phyloP scores from a whole-genome alignment of 2,113 vertebrate species.

The Polypterus senegalus region DNA sequence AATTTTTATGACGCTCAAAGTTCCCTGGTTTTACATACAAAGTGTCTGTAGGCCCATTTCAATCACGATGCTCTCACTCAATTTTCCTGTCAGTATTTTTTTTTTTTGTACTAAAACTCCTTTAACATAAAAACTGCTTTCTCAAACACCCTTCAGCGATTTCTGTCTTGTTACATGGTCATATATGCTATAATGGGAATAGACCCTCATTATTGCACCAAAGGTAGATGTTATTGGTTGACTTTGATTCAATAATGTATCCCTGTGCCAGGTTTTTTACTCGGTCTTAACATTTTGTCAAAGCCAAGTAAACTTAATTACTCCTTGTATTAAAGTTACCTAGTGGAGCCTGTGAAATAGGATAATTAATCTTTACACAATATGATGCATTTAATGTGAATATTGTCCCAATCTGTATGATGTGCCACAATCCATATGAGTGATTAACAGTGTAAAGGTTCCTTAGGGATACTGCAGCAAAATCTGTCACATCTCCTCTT shows the following conservation, averaged over 20 bases:
- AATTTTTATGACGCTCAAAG: too few relatives aligned
- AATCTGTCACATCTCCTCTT: background rate
- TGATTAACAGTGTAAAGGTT: slow-evolving; percentile 3
- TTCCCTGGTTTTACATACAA: too few relatives aligned
- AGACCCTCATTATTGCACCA: too few relatives aligned
- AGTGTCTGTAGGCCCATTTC: too few relatives aligned
- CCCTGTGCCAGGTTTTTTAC: background rate
- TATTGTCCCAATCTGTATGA: slow-evolving; percentile 1
- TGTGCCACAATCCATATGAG: background rate
- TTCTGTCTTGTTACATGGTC: too few relatives aligned
- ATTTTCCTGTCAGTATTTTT: too few relatives aligned
- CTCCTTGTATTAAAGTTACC: background rate
- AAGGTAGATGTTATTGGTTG: background rate
- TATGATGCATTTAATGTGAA: slow-evolving; percentile 3
- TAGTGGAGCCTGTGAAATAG: background rate
- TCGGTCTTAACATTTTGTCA: background rate
- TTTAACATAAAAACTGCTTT: too few relatives aligned
- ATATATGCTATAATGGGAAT: too few relatives aligned
- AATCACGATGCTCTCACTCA: too few relatives aligned
- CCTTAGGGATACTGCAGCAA: slow-evolving; percentile 1
- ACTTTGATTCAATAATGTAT: background rate
- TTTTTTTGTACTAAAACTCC: too few relatives aligned
- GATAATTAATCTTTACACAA: background rate
- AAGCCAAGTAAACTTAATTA: background rate
- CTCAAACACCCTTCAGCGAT: too few relatives aligned